phyloP scores from a whole-genome alignment of 2,113 vertebrate species.

The Dipodomys stephensi region DNA sequence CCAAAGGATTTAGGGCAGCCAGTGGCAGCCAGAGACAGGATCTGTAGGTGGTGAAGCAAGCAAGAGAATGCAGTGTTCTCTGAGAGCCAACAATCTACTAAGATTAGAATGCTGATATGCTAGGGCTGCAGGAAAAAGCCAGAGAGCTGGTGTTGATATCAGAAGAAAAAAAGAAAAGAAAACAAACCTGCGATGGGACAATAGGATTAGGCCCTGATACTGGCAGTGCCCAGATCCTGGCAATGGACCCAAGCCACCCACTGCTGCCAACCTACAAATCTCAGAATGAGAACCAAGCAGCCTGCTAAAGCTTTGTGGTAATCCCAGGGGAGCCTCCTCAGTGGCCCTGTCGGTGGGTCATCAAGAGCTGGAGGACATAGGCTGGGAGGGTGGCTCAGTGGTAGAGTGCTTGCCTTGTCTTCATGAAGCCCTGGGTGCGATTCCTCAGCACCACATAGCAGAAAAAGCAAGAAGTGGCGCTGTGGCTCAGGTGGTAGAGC shows the following conservation, averaged over 20 bases:
- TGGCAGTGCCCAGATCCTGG: not conserved
- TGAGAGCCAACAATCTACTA: not conserved
- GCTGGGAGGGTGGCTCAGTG: too few species aligned
- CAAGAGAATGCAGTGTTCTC: not conserved
- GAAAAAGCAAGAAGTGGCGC: too few species aligned
- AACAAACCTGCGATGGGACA: accelerated
- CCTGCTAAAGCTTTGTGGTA: too few species aligned
- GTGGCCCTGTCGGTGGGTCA: not conserved
- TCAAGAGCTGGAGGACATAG: not conserved
- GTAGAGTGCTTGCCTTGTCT: too few species aligned
- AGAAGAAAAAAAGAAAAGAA: not conserved
- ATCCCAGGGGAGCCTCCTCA: not conserved
- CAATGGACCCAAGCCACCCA: not conserved
- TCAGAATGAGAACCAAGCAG: accelerated
- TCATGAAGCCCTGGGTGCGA: too few species aligned
- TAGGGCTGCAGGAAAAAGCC: not conserved
- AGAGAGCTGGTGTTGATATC: not conserved
- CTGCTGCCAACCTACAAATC: not conserved
- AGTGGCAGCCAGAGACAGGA: not conserved
- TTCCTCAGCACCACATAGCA: too few species aligned
- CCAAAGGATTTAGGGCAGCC: not conserved
- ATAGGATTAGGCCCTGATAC: not conserved
- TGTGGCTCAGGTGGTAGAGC: too few species aligned
- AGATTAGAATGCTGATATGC: not conserved
- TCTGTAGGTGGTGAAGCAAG: accelerated